A percentile compares a stretch with the other conserved stretches of the same genome.
phyloP scores from a whole-genome alignment of 2,888 invertebrate genomes.

The Acrobasis suavella region DNA sequence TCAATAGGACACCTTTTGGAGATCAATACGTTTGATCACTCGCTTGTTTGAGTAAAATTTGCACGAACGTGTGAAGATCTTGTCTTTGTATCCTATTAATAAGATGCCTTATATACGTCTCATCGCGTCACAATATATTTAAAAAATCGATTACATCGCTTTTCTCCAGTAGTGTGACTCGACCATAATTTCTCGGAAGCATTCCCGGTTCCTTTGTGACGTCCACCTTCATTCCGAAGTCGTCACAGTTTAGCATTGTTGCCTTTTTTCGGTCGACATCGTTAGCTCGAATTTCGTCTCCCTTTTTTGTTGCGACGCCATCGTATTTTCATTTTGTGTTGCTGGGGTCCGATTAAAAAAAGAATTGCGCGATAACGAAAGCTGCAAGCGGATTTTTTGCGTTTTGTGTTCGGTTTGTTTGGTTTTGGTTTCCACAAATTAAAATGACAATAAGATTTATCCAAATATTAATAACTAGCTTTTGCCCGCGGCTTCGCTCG shows the following conservation, averaged over 20 bases:
- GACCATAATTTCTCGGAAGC: constrained; percentile 22
- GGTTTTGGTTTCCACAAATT: not conserved
- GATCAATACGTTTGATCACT: no score
- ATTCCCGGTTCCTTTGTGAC: constrained; percentile 32
- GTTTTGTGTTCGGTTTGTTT: constrained; percentile 1
- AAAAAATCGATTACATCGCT: constrained; percentile 1
- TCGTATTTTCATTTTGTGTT: constrained; percentile 36
- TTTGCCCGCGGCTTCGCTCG: no score
- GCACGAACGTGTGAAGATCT: no score
- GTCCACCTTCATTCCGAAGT: constrained; percentile 58
- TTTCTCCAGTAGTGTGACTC: constrained; percentile 4
- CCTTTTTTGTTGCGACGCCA: constrained; percentile 37
- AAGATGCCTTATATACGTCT: no score
- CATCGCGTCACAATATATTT: no score
- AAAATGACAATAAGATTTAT: no score
- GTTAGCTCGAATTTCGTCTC: constrained; percentile 43
- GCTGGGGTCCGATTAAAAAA: constrained; percentile 26
- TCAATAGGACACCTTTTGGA: no score
- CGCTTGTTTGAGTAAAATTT: no score
- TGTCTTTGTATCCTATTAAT: no score
- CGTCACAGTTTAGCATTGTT: constrained; percentile 56
- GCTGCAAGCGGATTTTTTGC: constrained; percentile 9
- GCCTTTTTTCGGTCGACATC: constrained; percentile 58
- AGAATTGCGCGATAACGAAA: constrained; percentile 15
- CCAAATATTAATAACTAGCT: no score